Percentiles rank a stretch among this genome's conserved stretches.
Conservation (phyloP, 2,888 invertebrate genomes). For the Dexiosoma caninum region DNA sequence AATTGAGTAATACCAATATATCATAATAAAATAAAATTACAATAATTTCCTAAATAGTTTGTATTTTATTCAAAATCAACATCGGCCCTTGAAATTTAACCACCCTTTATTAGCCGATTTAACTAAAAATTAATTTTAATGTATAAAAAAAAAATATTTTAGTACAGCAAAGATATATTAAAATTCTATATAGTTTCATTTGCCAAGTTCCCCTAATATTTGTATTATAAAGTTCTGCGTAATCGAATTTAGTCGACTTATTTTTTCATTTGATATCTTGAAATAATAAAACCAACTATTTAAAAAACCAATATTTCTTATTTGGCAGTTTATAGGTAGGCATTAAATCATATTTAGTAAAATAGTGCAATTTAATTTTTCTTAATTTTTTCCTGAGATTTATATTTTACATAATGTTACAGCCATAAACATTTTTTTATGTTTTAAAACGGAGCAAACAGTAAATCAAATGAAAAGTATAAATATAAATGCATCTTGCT, state of each 20-base stretch:
- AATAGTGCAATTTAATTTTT: constrained; percentile 24
- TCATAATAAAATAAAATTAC: too few relatives aligned
- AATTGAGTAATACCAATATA: too few relatives aligned
- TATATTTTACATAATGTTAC: neutral
- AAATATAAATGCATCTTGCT: constrained; percentile 26
- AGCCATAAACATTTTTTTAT: neutral
- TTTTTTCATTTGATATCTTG: neutral
- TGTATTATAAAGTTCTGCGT: neutral
- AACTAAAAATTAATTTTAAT: too few relatives aligned
- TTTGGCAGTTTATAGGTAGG: constrained; percentile 42
- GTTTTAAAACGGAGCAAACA: neutral
- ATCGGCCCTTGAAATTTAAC: too few relatives aligned
- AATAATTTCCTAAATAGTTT: too few relatives aligned
- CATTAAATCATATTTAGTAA: constrained; percentile 49
- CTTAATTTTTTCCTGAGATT: neutral
- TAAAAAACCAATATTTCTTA: constrained; percentile 38
- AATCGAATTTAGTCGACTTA: neutral
- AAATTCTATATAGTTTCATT: too few relatives aligned
- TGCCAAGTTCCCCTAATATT: neutral
- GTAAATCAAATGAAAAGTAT: neutral
- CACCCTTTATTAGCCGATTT: too few relatives aligned
- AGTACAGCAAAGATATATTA: too few relatives aligned
- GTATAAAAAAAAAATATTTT: too few relatives aligned
- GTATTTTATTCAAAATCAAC: too few relatives aligned
- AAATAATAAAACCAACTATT: neutral